phyloP scores from a whole-genome alignment of 2,113 vertebrate genomes.

The Oryzias curvinotus region DNA sequence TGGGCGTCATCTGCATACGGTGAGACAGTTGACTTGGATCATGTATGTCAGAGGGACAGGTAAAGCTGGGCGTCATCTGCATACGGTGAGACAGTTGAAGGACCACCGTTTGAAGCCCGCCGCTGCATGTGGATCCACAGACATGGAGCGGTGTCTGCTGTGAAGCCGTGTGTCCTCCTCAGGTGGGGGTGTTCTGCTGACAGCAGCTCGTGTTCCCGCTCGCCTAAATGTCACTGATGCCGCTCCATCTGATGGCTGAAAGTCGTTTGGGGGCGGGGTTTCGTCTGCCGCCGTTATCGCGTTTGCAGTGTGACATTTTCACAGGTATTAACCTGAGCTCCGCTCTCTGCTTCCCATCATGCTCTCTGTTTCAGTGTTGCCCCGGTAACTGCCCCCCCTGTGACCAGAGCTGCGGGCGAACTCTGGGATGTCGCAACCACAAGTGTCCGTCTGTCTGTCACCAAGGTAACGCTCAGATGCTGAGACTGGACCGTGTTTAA shows the following conservation, averaged over 20 bases:
- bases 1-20: too few relatives aligned
- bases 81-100: too few relatives aligned
- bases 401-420: constrained; percentile 89
- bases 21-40: too few relatives aligned
- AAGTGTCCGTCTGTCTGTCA: constrained; percentile 95
- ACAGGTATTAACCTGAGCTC: neutral
- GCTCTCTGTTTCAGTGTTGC: constrained; percentile 83
- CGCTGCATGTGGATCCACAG: too few relatives aligned
- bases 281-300: too few relatives aligned
- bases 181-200: neutral
- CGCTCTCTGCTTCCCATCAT: constrained; percentile 8
- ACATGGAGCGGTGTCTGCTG: too few relatives aligned
- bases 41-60: too few relatives aligned
- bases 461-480: constrained; percentile 81
- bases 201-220: neutral
- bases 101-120: too few relatives aligned
- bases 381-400: constrained; percentile 93
- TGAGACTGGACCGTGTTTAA: too few relatives aligned
- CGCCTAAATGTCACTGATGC: neutral
- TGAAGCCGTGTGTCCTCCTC: neutral
- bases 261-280: neutral
- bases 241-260: neutral
- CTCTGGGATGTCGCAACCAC: constrained; percentile 93
- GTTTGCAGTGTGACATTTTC: neutral
- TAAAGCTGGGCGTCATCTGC: too few relatives aligned